Evolutionary conservation across 2,113 vertebrate genomes (phyloP).

Genomic region (Canis aureus): DNA sequence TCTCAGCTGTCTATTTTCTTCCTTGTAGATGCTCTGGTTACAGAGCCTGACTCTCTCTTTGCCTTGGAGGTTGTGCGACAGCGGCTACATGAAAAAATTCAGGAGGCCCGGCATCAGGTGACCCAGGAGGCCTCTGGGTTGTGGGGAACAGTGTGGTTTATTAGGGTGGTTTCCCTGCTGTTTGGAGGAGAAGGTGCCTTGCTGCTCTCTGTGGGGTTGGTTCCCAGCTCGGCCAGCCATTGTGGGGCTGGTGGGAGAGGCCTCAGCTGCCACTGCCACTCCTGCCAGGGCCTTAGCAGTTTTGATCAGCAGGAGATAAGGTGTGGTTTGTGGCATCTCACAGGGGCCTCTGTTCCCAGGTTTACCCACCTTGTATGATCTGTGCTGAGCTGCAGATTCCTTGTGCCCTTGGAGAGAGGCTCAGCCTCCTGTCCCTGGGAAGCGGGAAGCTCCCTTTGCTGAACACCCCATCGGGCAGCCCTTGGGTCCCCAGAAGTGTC

Average conservation of each 20-base stretch:
- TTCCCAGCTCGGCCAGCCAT: rapidly evolving
- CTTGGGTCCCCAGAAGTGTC: neutral
- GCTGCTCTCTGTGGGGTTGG: rapidly evolving
- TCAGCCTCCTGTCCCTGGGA: neutral
- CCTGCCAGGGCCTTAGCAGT: too few relatives aligned
- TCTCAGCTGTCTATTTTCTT: neutral
- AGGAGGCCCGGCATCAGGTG: constrained; percentile 93
- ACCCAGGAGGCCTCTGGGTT: neutral
- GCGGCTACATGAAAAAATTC: constrained; percentile 95
- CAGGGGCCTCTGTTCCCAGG: neutral
- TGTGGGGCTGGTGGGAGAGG: rapidly evolving
- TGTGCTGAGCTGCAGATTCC: too few relatives aligned
- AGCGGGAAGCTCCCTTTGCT: neutral
- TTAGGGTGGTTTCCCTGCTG: rapidly evolving
- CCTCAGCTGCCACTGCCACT: neutral
- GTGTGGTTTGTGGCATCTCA: rapidly evolving
- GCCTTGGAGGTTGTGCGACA: constrained; percentile 92
- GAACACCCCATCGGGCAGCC: rapidly evolving
- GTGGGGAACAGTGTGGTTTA: rapidly evolving
- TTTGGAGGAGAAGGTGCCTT: neutral
- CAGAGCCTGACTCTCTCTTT: constrained; percentile 82
- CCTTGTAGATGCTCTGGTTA: constrained; percentile 79
- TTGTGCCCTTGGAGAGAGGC: neutral
- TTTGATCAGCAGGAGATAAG: neutral
- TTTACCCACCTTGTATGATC: neutral